Evolutionary conservation across 2,888 invertebrate genomes (phyloP).

Genomic region (Halocaridina rubra): DNA sequence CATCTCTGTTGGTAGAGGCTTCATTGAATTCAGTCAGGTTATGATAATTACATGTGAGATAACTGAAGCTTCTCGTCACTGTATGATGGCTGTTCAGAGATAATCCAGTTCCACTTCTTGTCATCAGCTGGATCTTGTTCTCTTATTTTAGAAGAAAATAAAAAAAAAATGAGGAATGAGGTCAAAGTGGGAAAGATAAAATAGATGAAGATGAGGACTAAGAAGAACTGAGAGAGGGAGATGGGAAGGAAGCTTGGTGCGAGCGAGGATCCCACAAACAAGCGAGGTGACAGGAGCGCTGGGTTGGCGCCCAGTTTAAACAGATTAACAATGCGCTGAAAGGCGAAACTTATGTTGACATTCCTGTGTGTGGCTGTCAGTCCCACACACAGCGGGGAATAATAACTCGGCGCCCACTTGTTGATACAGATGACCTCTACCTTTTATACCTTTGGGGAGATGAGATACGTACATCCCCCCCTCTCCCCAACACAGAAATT

Average conservation of each 20-base stretch:
- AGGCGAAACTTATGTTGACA: conserved; percentile 53
- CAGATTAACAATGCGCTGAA: conserved; percentile 54
- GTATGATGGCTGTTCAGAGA: no score
- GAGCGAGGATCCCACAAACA: conserved; percentile 32
- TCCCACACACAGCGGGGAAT: conserved; percentile 46
- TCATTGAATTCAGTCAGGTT: no score
- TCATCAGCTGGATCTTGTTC: no score
- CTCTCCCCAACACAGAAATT: background rate
- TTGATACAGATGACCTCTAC: conserved; percentile 48
- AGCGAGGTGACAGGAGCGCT: conserved; percentile 47
- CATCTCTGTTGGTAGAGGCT: no score
- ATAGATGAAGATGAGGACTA: no score
- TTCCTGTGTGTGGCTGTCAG: conserved; percentile 53
- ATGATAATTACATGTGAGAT: no score
- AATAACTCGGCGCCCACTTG: conserved; percentile 47
- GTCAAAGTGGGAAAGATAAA: no score
- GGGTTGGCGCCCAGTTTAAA: conserved; percentile 51
- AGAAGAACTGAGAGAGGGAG: conserved; percentile 15
- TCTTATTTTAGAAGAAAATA: no score
- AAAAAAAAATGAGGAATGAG: no score
- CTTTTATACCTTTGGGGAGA: conserved; percentile 1
- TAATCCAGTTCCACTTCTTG: no score
- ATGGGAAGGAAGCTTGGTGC: background rate
- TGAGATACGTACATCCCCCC: background rate
- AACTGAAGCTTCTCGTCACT: no score